phyloP scores from a whole-genome alignment of 2,888 invertebrate genomes.

The Leucophenga maculata region DNA sequence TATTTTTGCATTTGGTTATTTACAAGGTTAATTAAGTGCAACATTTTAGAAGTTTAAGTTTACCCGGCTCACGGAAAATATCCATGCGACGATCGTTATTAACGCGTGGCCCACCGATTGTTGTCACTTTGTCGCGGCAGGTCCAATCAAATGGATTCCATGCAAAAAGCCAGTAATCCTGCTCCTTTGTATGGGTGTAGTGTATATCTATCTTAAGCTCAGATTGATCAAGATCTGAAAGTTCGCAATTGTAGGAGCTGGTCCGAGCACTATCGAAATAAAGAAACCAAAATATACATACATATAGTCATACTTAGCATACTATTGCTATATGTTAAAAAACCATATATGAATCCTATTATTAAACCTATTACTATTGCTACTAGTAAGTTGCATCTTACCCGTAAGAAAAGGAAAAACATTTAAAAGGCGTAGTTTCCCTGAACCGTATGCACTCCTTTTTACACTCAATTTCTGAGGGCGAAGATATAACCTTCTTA shows the following conservation, averaged over 20 bases:
- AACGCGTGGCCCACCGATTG: slow-evolving; percentile 71
- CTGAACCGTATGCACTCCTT: slow-evolving; percentile 77
- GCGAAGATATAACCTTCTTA: slow-evolving; percentile 78
- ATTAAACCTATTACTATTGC: too few species aligned
- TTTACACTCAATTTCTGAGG: slow-evolving; percentile 80
- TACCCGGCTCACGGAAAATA: slow-evolving; percentile 73
- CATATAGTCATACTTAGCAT: neutral
- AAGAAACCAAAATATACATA: neutral
- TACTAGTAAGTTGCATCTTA: slow-evolving; percentile 60
- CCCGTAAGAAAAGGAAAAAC: slow-evolving; percentile 85
- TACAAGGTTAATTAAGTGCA: slow-evolving; percentile 70
- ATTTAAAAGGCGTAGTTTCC: slow-evolving; percentile 77
- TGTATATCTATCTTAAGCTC: slow-evolving; percentile 83
- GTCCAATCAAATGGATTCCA: slow-evolving; percentile 85
- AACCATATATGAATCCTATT: neutral
- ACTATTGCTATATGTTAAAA: neutral
- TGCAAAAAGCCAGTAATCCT: slow-evolving; percentile 82
- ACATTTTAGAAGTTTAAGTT: slow-evolving; percentile 70
- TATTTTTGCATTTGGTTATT: slow-evolving; percentile 45
- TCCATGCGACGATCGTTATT: slow-evolving; percentile 73
- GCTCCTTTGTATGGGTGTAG: slow-evolving; percentile 77
- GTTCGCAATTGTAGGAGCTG: slow-evolving; percentile 78
- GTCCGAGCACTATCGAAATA: slow-evolving; percentile 69
- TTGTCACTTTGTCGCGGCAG: slow-evolving; percentile 75
- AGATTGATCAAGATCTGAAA: slow-evolving; percentile 84